phyloP scores from a whole-genome alignment of 2,113 vertebrate species.

The Tragelaphus scriptus region DNA sequence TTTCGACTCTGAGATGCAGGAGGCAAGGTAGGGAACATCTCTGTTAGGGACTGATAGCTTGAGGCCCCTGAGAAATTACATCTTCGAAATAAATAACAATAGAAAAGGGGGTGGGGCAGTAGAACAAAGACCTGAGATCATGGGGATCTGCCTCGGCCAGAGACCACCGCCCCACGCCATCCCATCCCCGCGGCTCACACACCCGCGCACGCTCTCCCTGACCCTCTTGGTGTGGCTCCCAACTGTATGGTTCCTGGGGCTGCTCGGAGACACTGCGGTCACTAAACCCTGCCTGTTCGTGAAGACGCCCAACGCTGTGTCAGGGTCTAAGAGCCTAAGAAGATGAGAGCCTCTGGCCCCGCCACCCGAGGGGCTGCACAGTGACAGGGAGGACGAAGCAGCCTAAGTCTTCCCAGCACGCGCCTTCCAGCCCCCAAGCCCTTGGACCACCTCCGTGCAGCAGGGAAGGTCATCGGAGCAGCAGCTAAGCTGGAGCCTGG shows the following conservation, averaged over 20 bases:
- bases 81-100: background rate
- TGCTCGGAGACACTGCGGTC: accelerated
- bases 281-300: accelerated
- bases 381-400: accelerated
- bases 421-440: background rate
- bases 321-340: background rate
- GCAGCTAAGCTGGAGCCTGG: background rate
- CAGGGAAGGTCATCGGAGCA: background rate
- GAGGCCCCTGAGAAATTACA: background rate
- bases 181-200: accelerated
- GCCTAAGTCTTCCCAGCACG: too few species aligned
- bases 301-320: accelerated
- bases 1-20: background rate
- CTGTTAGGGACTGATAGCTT: accelerated
- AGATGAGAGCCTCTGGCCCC: accelerated
- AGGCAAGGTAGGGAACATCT: accelerated
- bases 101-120: accelerated
- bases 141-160: accelerated
- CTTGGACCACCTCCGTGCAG: accelerated
- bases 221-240: background rate
- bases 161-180: accelerated
- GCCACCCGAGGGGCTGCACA: accelerated
- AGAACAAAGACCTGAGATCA: background rate
- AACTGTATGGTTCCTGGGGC: accelerated
- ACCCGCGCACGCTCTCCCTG: accelerated